Evolutionary conservation across 2,888 invertebrate species (phyloP).

Genomic region (Apamea crenata): DNA sequence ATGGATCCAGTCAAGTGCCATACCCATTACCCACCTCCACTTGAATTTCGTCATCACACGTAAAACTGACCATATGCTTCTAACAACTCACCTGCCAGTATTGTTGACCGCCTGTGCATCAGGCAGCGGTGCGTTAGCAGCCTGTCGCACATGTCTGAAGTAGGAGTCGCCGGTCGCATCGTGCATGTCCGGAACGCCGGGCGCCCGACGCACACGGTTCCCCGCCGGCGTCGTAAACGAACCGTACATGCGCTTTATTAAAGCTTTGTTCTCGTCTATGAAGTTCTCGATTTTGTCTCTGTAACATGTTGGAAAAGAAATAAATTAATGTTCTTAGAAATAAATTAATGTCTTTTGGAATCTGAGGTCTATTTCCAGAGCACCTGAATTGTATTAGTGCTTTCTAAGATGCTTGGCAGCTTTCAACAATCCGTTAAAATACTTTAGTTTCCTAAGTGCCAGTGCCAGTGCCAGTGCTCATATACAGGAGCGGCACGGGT

Average conservation of each 20-base stretch:
- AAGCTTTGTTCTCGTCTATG: constrained; percentile 98
- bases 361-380: no score
- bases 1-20: background rate
- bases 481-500: no score
- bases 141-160: constrained; percentile 86
- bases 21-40: no score
- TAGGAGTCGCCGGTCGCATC: constrained; percentile 82
- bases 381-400: background rate
- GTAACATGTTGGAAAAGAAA: constrained; percentile 72
- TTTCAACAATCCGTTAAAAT: background rate
- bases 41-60: background rate
- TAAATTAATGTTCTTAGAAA: background rate
- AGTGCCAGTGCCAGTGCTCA: no score
- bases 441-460: background rate
- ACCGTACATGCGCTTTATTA: constrained; percentile 98
- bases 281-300: constrained; percentile 97
- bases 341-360: no score
- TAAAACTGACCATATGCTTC: background rate
- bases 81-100: constrained; percentile 81
- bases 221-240: constrained; percentile 92
- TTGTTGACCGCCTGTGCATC: constrained; percentile 85
- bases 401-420: background rate
- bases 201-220: constrained; percentile 83
- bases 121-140: constrained; percentile 81
- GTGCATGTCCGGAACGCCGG: constrained; percentile 90